Evolutionary conservation across 30 jellyfish, hydroid and myxozoan genomes (phyloP).

Genomic region (Chironex yamaguchii): DNA sequence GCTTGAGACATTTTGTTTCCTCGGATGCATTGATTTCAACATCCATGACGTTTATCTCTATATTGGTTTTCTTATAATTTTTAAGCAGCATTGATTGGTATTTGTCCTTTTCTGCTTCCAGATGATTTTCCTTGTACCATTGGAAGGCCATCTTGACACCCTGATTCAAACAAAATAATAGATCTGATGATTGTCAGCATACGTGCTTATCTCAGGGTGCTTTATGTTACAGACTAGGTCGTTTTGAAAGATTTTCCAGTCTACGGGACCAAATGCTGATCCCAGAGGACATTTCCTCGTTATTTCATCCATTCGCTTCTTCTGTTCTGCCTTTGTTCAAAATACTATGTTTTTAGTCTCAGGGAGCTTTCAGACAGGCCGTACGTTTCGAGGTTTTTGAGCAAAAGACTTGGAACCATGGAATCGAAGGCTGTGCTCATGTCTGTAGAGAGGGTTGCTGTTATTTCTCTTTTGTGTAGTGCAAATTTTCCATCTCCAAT

Average conservation of each 20-base stretch:
- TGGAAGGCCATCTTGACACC: background rate
- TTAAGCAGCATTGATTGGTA: constrained; percentile 52
- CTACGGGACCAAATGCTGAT: constrained; percentile 65
- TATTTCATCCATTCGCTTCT: constrained; percentile 71
- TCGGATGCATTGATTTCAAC: constrained; percentile 58
- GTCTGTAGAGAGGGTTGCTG: constrained; percentile 70
- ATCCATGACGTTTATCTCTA: constrained; percentile 34
- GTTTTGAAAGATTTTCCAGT: constrained; percentile 57
- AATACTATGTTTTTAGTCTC: constrained; percentile 8
- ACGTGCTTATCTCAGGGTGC: background rate
- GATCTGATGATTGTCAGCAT: constrained; percentile 36
- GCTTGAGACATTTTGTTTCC: constrained; percentile 49
- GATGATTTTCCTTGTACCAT: constrained; percentile 48
- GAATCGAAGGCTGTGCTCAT: constrained; percentile 61
- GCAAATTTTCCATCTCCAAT: constrained; percentile 52
- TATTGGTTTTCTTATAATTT: constrained; percentile 1
- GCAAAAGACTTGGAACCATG: constrained; percentile 59
- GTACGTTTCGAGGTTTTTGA: background rate
- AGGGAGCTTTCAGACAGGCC: background rate
- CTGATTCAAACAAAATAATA: background rate
- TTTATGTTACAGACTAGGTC: constrained; percentile 21
- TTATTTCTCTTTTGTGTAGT: constrained; percentile 44
- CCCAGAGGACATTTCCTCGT: constrained; percentile 66
- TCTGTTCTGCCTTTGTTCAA: constrained; percentile 24
- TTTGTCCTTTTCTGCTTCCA: constrained; percentile 51